Percentiles rank a stretch among this genome's conserved stretches.
These are phyloP conservation scores for Passerina amoena DNA, from an alignment of 2,113 vertebrate species.

Conservation along the genomic window DNA sequence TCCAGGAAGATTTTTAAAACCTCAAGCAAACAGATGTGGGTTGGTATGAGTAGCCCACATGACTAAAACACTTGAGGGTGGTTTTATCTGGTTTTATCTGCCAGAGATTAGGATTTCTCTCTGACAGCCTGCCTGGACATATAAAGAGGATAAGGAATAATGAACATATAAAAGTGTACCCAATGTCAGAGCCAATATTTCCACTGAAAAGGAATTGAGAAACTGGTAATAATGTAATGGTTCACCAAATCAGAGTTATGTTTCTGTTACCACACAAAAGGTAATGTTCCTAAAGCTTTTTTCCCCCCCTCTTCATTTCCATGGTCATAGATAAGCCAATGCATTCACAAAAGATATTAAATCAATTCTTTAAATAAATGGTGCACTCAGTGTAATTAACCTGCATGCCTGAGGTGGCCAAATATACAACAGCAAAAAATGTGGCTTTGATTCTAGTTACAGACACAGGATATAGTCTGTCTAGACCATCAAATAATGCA, in stretches of 20 bases:
- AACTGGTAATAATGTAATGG: neutral
- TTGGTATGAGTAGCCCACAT: neutral
- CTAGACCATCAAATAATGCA: conserved; percentile 45
- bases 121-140: neutral
- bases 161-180: neutral
- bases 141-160: neutral
- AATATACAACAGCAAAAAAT: conserved; percentile 32
- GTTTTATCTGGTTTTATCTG: neutral
- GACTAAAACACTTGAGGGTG: neutral
- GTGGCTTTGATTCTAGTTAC: conserved; percentile 28
- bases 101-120: neutral
- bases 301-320: neutral
- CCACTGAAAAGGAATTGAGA: neutral
- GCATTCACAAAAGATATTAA: neutral
- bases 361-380: neutral
- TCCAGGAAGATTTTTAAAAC: neutral
- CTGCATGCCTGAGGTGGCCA: neutral
- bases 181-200: neutral
- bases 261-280: neutral
- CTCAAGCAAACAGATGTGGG: neutral
- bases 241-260: neutral
- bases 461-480: conserved; percentile 55
- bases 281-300: neutral
- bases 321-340: neutral
- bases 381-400: neutral